Evolutionary conservation across 2,888 invertebrate genomes (phyloP).

Genomic region (Tipula vernalis): DNA sequence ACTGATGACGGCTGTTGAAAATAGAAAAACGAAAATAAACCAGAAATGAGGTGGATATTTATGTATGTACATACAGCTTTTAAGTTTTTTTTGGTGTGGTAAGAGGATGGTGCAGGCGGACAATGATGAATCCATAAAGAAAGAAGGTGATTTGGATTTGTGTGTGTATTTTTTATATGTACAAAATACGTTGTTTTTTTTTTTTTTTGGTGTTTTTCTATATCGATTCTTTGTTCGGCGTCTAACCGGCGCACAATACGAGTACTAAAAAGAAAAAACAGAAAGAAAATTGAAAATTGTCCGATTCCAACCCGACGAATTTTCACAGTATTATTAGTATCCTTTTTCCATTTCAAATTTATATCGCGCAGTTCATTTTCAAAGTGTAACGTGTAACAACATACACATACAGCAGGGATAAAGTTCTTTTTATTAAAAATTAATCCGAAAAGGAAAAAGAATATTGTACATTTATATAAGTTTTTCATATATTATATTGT

Average conservation of each 20-base stretch:
- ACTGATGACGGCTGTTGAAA: background rate
- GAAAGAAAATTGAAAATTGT: background rate
- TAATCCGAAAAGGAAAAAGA: background rate
- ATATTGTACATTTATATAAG: background rate
- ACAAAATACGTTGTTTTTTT: background rate
- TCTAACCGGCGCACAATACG: background rate
- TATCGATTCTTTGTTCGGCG: background rate
- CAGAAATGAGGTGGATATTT: background rate
- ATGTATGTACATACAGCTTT: background rate
- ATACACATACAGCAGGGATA: background rate
- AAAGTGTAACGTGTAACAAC: constrained; percentile 12
- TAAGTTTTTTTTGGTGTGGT: background rate
- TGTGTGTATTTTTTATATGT: background rate
- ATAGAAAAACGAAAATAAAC: background rate
- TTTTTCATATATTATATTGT: background rate
- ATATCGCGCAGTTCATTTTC: constrained; percentile 11
- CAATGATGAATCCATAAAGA: background rate
- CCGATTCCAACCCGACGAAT: background rate
- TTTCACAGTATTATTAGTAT: background rate
- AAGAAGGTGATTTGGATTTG: background rate
- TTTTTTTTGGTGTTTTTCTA: background rate
- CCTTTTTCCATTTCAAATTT: background rate
- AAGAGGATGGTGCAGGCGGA: background rate
- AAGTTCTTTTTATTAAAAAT: background rate
- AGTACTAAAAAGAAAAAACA: background rate